Base-by-base conservation (phyloP, 2,888 invertebrate genomes). In the Agapostemon virescens region DNA sequence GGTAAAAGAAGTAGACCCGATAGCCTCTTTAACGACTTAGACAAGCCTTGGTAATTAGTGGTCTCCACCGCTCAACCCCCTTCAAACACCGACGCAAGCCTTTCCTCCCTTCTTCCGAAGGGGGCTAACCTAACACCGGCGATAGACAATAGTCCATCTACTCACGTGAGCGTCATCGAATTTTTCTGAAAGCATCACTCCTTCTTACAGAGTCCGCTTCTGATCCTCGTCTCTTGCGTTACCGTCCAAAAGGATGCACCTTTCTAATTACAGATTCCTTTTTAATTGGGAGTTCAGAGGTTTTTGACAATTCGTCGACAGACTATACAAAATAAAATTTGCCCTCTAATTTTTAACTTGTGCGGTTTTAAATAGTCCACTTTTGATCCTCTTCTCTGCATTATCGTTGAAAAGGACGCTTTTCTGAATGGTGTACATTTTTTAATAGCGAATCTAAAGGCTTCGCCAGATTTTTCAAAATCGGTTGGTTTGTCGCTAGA, bases 11-110 rank as follows among this genome's bases (percentile, higher is more conserved):
- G 63, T 74, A 81, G 75, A 69, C 74, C 74, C 79, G 84, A 89
- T 89, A 88, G 86, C 85, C 85, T 84, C 84, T 76, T 84, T 86
- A 88, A 86, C 85, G 86, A 85, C 87, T 89, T 87, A 85, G 86
- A 88, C 88, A 86, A 88, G 85, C 84, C 88, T 82, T 77, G 86
- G 85, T 90, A 90, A 90, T 90, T 90, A 90, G 88, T 86, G 83
- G 85, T 84, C 85, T 87, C 82, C 84, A 79, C 71, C 75, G 84
- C 82, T 86, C n/a, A 11, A 86, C 55, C 66, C 55, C 66, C 63
- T 36, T 58, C 36, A 71, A 74, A 75, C 33, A 58, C 33, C 11
- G 40, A 4, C 52, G 36, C 72, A 38, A 55, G 33, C 69, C 45
- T 33, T 70, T 23, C 17, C 33, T 52, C 40, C 63, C 30, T 49